A percentile compares a stretch with the other conserved stretches of the same genome.
These are phyloP conservation scores for Antechinus flavipes DNA, from an alignment of 2,113 vertebrate species.

Conservation along the genomic window DNA sequence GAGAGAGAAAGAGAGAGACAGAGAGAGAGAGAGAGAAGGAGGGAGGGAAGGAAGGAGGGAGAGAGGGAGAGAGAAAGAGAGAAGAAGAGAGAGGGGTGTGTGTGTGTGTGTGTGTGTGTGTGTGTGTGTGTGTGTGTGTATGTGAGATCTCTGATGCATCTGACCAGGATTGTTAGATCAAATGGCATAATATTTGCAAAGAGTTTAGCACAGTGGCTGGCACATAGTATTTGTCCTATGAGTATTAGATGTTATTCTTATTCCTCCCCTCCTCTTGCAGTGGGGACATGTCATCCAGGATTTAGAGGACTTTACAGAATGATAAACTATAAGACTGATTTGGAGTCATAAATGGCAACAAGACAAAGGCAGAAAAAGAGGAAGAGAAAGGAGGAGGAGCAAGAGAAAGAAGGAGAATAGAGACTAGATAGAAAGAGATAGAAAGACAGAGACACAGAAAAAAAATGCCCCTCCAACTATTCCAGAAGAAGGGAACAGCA, in stretches of 20 bases:
- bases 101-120: not conserved
- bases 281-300: not conserved
- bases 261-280: not conserved
- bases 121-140: no score
- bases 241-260: not conserved
- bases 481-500: not conserved
- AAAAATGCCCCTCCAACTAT: not conserved
- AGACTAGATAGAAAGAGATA: not conserved
- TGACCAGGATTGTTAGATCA: not conserved
- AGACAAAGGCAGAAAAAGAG: not conserved
- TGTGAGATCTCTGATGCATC: not conserved
- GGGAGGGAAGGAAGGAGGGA: no score
- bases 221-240: not conserved
- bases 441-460: not conserved
- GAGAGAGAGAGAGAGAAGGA: no score
- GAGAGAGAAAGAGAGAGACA: no score
- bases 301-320: not conserved
- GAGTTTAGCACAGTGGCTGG: not conserved
- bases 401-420: not conserved
- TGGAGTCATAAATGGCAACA: not conserved
- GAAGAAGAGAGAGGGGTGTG: no score
- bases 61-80: no score
- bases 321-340: not conserved
- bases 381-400: not conserved
- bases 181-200: not conserved